These are phyloP conservation scores for Amblyjoppa fuscipennis DNA, from an alignment of 2,888 invertebrate species.

Conservation along the genomic window DNA sequence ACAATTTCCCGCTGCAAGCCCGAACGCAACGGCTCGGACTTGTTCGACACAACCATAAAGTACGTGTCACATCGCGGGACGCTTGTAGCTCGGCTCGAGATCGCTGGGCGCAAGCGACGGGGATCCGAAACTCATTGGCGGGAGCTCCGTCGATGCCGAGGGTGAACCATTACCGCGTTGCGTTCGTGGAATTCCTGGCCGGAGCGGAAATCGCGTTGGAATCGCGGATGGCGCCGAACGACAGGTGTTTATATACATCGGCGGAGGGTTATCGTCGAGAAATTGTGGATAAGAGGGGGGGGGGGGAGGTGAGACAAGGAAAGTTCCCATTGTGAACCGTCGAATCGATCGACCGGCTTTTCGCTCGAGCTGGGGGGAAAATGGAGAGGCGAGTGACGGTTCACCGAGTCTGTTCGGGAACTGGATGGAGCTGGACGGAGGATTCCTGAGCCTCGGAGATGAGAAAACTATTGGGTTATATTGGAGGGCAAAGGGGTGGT, in stretches of 20 bases:
- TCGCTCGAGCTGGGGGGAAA: slow-evolving; percentile 30
- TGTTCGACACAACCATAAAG: slow-evolving; percentile 81
- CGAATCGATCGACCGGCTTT: slow-evolving; percentile 51
- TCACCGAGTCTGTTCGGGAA: slow-evolving; percentile 20
- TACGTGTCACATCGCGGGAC: slow-evolving; percentile 73
- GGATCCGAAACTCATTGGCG: slow-evolving; percentile 32
- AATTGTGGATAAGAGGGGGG: slow-evolving; percentile 4
- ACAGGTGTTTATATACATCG: slow-evolving; percentile 18
- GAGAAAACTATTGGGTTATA: slow-evolving; percentile 33
- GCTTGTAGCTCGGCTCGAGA: slow-evolving; percentile 48
- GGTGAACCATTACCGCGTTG: slow-evolving; percentile 12
- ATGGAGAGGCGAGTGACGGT: not conserved
- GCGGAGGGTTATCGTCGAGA: slow-evolving; percentile 10
- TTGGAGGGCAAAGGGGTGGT: not conserved
- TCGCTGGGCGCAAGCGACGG: slow-evolving; percentile 30
- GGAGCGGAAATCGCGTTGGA: not conserved
- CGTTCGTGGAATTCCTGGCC: not conserved
- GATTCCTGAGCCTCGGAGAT: slow-evolving; percentile 30
- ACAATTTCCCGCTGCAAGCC: not conserved
- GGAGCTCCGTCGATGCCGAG: not conserved
- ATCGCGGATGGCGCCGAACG: slow-evolving; percentile 12
- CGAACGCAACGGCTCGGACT: slow-evolving; percentile 49
- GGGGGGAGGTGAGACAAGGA: not conserved
- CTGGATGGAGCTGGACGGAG: slow-evolving; percentile 20
- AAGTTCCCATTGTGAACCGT: not conserved